Conservation (phyloP, 2,888 invertebrate genomes). For the Coleophora deauratella region DNA sequence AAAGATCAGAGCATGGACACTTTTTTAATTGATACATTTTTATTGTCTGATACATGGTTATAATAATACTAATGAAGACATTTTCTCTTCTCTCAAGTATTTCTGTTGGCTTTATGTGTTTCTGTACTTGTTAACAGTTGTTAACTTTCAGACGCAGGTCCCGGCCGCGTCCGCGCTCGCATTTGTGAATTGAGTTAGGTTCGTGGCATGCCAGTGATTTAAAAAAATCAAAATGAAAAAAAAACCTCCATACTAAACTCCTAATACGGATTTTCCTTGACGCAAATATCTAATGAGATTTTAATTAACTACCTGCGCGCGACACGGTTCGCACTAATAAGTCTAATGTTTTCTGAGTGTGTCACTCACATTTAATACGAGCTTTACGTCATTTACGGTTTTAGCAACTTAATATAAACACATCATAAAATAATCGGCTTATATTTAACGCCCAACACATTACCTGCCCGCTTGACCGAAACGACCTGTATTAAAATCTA, state of each 20-base stretch:
- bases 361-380: background rate
- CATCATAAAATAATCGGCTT: too few relatives aligned
- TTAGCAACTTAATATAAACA: background rate
- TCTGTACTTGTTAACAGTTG: too few relatives aligned
- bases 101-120: conserved; percentile 5
- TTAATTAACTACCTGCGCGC: conserved; percentile 7
- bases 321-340: conserved; percentile 4
- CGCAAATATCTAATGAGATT: background rate
- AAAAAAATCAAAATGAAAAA: too few relatives aligned
- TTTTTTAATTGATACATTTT: too few relatives aligned
- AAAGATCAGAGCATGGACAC: too few relatives aligned
- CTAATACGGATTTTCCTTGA: background rate
- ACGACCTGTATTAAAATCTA: too few relatives aligned
- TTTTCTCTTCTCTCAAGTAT: too few relatives aligned
- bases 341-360: background rate
- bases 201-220: conserved; percentile 46
- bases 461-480: too few relatives aligned
- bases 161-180: conserved; percentile 46
- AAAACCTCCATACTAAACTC: too few relatives aligned
- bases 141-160: conserved; percentile 40
- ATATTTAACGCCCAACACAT: too few relatives aligned
- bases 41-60: too few relatives aligned
- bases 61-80: too few relatives aligned
- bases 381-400: background rate
- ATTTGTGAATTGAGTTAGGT: conserved; percentile 66